Evolutionary conservation across 2,113 vertebrate species (phyloP).

Genomic region (Arenaria interpres): DNA sequence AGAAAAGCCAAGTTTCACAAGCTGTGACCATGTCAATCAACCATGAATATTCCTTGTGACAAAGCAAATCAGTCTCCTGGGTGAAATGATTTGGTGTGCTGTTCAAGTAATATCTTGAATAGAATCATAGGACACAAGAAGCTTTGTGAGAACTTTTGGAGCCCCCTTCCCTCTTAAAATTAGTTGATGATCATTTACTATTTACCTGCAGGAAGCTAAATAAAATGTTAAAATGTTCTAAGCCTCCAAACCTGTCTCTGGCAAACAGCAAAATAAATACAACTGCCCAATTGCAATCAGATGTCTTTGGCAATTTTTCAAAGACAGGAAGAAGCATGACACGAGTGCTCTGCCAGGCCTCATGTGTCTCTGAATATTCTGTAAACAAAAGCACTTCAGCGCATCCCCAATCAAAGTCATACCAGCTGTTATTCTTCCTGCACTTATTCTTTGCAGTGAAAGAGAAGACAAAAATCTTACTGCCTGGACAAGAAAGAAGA

Average conservation of each 20-base stretch:
- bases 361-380: slow-evolving; percentile 31
- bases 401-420: slow-evolving; percentile 29
- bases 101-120: background rate
- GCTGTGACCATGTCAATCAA: background rate
- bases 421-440: slow-evolving; percentile 47
- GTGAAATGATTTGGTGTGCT: background rate
- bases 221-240: background rate
- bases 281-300: slow-evolving; percentile 26
- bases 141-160: background rate
- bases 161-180: background rate
- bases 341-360: slow-evolving; percentile 21
- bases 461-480: background rate
- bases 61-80: background rate
- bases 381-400: slow-evolving; percentile 47
- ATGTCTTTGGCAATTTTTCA: slow-evolving; percentile 59
- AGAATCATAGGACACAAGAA: background rate
- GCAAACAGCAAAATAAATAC: slow-evolving; percentile 23
- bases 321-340: background rate
- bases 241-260: background rate
- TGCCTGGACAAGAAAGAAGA: background rate
- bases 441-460: background rate
- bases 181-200: background rate
- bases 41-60: background rate
- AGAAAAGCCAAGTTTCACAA: background rate
- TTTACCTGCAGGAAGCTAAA: background rate